Base-by-base conservation (phyloP, 2,888 invertebrate genomes). In the Rhagonycha lutea region DNA sequence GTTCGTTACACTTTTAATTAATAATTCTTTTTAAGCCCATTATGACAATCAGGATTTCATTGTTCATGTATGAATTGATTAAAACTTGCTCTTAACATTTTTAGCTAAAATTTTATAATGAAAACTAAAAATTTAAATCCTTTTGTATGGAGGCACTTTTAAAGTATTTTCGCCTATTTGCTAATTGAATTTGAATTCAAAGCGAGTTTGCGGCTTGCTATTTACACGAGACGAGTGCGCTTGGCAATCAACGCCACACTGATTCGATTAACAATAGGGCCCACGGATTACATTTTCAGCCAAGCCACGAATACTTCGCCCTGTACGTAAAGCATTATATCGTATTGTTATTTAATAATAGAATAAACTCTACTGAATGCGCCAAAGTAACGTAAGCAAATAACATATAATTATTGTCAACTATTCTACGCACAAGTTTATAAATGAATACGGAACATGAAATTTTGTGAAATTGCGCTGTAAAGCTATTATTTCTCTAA, bases 101-200 rank as follows among this genome's bases (percentile, higher is more conserved):
- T 72, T 69, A 68, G 60, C 24, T 68, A 29, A 71, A 68, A 72
- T 60, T 68, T 67, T 68, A 61, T 62, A 14, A 61, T 28, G 72
- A 75, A 75, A 75, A 75, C 62, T 68, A 72, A 47, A 71, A 75
- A 74, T 71, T 63, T 74, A 71, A 73, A 70, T 74, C 72, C 74
- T 70, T 77, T 73, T 74, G 74, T 72, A 65, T 70, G 62, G 26
- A 61, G 70, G 69, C 67, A 65, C 67, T 65, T 65, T 65, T 65
- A 26, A 75, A 77, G 75, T 75, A 78, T 75, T 79, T 79, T 73
- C 71, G 79, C 75, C 79, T 78, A 78, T 79, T 79, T 79, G 74
- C 72, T 80, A 80, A 79, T 80, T 79, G 80, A 79, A 79, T 80
- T 79, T 76, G 79, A 80, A 80, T 80, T 80, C 79, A 79, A 77